Evolutionary conservation across 2,888 invertebrate species (phyloP).

Genomic region (Agonopterix heracliana): DNA sequence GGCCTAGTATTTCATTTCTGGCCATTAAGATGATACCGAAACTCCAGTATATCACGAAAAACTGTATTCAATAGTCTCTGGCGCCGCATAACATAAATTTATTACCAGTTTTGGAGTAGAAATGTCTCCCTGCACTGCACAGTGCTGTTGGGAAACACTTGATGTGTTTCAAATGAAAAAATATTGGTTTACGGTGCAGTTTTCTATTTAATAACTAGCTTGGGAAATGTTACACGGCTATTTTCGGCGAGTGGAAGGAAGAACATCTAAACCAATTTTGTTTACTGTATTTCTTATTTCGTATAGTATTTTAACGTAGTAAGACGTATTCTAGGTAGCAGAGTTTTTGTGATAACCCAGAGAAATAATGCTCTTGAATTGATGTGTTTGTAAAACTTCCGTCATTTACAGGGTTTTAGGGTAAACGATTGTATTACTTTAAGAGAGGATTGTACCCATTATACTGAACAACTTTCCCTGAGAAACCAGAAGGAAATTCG

Average conservation of each 20-base stretch:
- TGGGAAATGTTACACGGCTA: not conserved
- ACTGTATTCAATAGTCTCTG: conserved; percentile 35
- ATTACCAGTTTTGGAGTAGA: conserved; percentile 23
- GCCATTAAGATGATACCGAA: conserved; percentile 36
- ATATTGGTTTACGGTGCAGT: conserved; percentile 4
- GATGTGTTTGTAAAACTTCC: no score
- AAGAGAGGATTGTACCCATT: no score
- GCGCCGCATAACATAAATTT: conserved; percentile 27
- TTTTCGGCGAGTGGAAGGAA: not conserved
- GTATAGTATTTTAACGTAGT: no score
- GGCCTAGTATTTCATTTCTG: conserved; percentile 32
- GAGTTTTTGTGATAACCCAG: no score
- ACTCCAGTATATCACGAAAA: conserved; percentile 37
- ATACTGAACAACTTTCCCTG: no score
- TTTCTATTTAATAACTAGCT: not conserved
- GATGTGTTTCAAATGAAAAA: conserved; percentile 23
- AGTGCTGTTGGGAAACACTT: conserved; percentile 13
- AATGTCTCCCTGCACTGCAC: conserved; percentile 19
- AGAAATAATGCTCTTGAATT: no score
- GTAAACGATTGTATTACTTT: no score
- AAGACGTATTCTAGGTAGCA: no score
- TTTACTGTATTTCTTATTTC: no score
- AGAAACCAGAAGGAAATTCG: no score
- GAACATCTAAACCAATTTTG: no score
- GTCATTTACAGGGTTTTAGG: no score